Conservation (phyloP, 2,113 vertebrate species). For the Microcebus jonahi region DNA sequence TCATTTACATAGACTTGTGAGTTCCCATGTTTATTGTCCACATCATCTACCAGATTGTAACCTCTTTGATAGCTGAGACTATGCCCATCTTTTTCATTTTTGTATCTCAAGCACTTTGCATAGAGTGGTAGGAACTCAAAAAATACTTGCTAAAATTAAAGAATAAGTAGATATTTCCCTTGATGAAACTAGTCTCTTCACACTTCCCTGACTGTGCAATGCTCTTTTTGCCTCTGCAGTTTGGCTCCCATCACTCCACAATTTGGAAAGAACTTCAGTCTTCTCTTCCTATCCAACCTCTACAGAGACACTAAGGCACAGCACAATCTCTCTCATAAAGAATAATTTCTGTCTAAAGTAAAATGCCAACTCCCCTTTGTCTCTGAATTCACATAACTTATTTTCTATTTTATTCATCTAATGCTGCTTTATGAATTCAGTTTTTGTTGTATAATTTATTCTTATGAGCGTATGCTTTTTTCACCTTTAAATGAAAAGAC, state of each 20-base stretch:
- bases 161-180: background rate
- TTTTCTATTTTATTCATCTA: background rate
- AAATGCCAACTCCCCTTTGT: background rate
- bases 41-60: background rate
- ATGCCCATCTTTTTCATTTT: background rate
- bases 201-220: background rate
- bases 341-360: background rate
- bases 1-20: background rate
- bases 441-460: background rate
- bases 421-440: background rate
- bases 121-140: background rate
- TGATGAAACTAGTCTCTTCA: background rate
- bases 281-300: background rate
- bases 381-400: background rate
- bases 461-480: background rate
- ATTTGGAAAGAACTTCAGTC: background rate
- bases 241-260: background rate
- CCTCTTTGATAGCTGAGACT: background rate
- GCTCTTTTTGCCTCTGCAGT: background rate
- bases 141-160: constrained; percentile 10
- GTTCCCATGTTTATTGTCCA: background rate
- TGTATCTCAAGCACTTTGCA: background rate
- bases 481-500: background rate
- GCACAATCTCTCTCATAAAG: background rate
- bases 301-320: background rate